phyloP scores from a whole-genome alignment of 2,113 vertebrate species.

The Lepus timidus region DNA sequence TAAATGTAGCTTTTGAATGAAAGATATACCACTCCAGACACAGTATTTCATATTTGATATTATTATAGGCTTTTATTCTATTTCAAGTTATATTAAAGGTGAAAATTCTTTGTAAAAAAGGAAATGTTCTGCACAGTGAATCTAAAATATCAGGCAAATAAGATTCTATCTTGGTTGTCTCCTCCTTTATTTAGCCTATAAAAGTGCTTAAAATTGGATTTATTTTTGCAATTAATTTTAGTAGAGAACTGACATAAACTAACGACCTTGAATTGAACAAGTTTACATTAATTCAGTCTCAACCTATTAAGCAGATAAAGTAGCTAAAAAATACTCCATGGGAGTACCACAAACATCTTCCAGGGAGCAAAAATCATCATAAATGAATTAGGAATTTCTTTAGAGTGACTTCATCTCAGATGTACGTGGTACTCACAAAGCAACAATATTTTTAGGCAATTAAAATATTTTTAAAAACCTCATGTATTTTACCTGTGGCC shows the following conservation, averaged over 20 bases:
- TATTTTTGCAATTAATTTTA: conserved; percentile 54
- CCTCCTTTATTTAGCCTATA: conserved; percentile 42
- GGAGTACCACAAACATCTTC: not conserved
- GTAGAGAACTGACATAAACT: not conserved
- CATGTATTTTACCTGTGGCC: conserved; percentile 16
- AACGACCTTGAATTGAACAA: conserved; percentile 31
- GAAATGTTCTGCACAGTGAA: conserved; percentile 6
- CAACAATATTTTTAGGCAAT: not conserved
- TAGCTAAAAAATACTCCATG: not conserved
- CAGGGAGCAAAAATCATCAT: not conserved
- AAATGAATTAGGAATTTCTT: conserved; percentile 19
- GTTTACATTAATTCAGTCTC: conserved; percentile 24
- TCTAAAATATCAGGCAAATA: conserved; percentile 23
- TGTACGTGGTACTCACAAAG: not conserved
- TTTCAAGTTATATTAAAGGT: conserved; percentile 40
- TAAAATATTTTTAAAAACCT: conserved; percentile 48
- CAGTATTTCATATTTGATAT: conserved; percentile 23
- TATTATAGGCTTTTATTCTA: not conserved
- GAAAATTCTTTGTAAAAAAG: conserved; percentile 4
- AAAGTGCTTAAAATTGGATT: conserved; percentile 23
- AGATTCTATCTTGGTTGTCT: conserved; percentile 6
- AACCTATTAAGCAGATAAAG: not conserved
- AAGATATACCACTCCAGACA: not conserved
- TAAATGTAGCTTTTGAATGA: conserved; percentile 59
- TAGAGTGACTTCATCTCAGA: not conserved